Percentiles rank a stretch among this genome's conserved stretches.
These are phyloP conservation scores for Siderastrea siderea DNA, from an alignment of 92 coral and sea anemone genomes.

Conservation along the genomic window DNA sequence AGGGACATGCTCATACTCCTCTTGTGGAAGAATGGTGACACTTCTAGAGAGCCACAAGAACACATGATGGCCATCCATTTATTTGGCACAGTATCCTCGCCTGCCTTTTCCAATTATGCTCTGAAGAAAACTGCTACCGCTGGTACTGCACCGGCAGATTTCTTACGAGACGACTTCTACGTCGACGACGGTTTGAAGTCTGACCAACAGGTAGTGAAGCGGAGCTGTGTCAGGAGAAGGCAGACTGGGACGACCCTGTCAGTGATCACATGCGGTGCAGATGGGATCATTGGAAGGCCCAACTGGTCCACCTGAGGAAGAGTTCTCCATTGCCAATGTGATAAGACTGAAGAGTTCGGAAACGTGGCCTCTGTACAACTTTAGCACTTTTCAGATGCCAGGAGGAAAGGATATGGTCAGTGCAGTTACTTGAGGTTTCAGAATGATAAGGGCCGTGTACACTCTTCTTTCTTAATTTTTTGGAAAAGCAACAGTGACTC, in stretches of 20 bases:
- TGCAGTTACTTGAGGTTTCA: conserved; percentile 15
- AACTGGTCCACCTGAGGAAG: conserved; percentile 19
- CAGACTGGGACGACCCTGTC: conserved; percentile 22
- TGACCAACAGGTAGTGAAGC: too few species aligned
- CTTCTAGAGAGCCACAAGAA: too few species aligned
- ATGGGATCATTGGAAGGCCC: conserved; percentile 12
- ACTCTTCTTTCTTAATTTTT: conserved; percentile 23
- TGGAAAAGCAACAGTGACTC: conserved; percentile 50
- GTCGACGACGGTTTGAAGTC: too few species aligned
- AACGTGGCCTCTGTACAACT: conserved; percentile 2
- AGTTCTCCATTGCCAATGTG: conserved; percentile 15
- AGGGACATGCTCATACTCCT: too few species aligned
- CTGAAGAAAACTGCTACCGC: too few species aligned
- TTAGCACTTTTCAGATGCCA: conserved; percentile 5
- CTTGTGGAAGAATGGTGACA: too few species aligned
- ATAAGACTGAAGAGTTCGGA: conserved; percentile 6
- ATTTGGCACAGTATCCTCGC: too few species aligned
- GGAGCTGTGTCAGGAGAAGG: conserved; percentile 15
- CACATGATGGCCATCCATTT: too few species aligned
- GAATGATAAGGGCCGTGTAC: conserved; percentile 25
- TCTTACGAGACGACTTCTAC: too few species aligned
- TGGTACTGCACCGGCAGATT: too few species aligned
- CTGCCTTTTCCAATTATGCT: too few species aligned
- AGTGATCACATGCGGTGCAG: conserved; percentile 2
- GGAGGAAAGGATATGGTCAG: conserved; percentile 2